Conservation (phyloP, 2,888 invertebrate species). For the Orchestes rusci region DNA sequence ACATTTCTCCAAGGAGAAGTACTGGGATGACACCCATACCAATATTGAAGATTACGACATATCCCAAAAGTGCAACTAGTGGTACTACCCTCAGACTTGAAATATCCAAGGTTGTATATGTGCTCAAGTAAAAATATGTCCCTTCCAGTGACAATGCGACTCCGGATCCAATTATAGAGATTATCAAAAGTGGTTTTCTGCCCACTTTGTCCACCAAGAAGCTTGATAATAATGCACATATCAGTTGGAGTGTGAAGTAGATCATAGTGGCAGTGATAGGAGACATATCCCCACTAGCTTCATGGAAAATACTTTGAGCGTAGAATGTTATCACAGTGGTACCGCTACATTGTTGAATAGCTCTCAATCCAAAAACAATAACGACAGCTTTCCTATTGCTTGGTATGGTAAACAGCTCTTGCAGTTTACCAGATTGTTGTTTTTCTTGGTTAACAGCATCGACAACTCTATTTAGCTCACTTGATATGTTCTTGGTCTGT, state of each 20-base stretch:
- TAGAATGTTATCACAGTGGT: constrained; percentile 57
- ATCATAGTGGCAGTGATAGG: constrained; percentile 37
- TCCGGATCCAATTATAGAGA: constrained; percentile 46
- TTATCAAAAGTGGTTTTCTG: constrained; percentile 47
- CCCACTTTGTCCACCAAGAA: constrained; percentile 53
- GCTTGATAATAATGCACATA: constrained; percentile 50
- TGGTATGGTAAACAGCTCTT: constrained; percentile 50
- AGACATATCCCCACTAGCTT: constrained; percentile 40
- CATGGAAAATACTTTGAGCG: constrained; percentile 47
- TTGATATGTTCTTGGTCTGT: constrained; percentile 46
- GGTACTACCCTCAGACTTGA: constrained; percentile 43
- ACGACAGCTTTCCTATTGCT: constrained; percentile 57
- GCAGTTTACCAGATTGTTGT: constrained; percentile 50
- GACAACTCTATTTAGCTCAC: constrained; percentile 36
- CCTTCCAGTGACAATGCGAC: constrained; percentile 43
- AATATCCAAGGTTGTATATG: constrained; percentile 38
- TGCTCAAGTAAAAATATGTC: constrained; percentile 45
- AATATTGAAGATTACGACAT: constrained; percentile 47
- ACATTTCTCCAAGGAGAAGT: constrained; percentile 49
- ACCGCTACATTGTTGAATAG: constrained; percentile 52
- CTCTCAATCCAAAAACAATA: constrained; percentile 53
- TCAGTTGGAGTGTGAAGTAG: constrained; percentile 49
- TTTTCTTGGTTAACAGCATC: constrained; percentile 38
- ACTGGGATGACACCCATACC: constrained; percentile 50
- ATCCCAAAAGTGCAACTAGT: constrained; percentile 44